These are phyloP conservation scores for Athene cunicularia DNA, from an alignment of 2,113 vertebrate genomes.

Conservation along the genomic window DNA sequence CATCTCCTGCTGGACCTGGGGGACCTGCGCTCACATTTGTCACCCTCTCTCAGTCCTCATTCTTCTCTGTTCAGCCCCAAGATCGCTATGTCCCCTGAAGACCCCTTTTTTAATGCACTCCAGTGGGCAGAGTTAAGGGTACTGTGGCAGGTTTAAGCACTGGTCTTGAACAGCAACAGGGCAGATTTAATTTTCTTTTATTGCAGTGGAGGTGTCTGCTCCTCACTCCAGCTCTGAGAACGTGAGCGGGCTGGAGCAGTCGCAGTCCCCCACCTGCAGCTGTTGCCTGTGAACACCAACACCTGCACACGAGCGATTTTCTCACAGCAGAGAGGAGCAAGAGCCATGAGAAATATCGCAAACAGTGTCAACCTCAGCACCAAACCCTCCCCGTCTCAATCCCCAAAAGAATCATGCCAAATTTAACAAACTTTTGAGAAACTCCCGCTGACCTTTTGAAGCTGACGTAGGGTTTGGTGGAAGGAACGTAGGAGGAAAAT, in stretches of 20 bases:
- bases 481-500: background rate
- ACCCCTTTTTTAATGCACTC: background rate
- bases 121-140: background rate
- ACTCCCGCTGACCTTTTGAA: background rate
- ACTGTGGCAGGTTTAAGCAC: background rate
- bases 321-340: background rate
- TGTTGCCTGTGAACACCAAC: background rate
- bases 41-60: background rate
- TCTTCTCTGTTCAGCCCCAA: background rate
- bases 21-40: too few species aligned
- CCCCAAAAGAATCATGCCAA: background rate
- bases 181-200: background rate
- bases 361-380: background rate
- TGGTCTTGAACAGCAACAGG: fast-evolving
- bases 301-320: background rate
- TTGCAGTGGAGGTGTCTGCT: background rate
- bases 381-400: background rate
- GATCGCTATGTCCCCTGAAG: background rate
- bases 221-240: background rate
- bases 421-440: background rate
- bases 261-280: fast-evolving
- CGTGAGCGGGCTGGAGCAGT: fast-evolving
- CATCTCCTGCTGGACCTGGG: background rate
- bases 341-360: background rate
- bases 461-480: background rate